Base-by-base conservation (phyloP, 2,888 invertebrate species). In the Matsumyia berberina region DNA sequence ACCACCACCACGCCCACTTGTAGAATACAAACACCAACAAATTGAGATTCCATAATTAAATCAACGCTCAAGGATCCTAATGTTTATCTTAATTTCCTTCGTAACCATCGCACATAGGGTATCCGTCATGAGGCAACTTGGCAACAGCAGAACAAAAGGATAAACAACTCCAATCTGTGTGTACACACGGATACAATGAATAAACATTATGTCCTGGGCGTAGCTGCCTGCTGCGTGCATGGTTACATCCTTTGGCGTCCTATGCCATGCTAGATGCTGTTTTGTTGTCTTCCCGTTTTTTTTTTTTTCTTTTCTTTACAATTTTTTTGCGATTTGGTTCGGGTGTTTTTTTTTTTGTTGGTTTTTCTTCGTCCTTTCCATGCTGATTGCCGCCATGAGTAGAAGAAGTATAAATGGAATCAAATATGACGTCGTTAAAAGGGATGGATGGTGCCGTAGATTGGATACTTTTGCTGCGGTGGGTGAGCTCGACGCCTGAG, bases 401-500 rank as follows among this genome's bases (percentile, higher is more conserved):
- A 44, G 31, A 33, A 51, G 33, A 11, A 69, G 29, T 37, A 72
- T 12, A 79, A 81, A 76, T 49, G 76, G 51, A 76, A 81, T 76
- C 81, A 81, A 76, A 69, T 76, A 81, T 70, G 57, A 70, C 53
- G 51, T 60, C 73, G 66, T 80, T 80, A 67, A 73, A 46, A 73
- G 44, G 70, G 60, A 76, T 69, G 64, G 69, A 76, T 74, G 9
- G 24, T 24, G 37, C 29, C 33, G 19, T 49, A 62, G 64, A 58
- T 60, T 60, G 24, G 29, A 35, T 58, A 55, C n/a, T 33, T 67
- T 17, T 15, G 19, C 17, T 19, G 12, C 39, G 35, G 37, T 19
- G 31, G 29, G 62, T 31, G 24, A 39, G 51, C 31, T 19, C 17
- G 19, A 42, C 15, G 33, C 35, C 19, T 12, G 12, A 39, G 46